phyloP scores from a whole-genome alignment of 2,113 vertebrate species.

The Hystrix brachyura region DNA sequence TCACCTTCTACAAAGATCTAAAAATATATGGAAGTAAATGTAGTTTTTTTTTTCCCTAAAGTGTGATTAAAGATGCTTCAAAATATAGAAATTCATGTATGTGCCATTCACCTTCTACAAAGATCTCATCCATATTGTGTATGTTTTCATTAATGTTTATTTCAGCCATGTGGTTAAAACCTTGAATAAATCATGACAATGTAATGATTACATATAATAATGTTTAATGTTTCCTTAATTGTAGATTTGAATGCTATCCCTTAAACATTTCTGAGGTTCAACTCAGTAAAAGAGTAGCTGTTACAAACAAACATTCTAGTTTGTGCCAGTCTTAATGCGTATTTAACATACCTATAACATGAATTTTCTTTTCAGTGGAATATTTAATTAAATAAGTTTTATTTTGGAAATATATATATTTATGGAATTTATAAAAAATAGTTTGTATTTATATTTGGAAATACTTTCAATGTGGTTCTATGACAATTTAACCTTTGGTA shows the following conservation, averaged over 20 bases:
- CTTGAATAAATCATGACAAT: neutral
- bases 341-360: neutral
- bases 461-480: neutral
- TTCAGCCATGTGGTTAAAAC: neutral
- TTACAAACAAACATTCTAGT: neutral
- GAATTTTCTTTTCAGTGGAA: neutral
- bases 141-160: neutral
- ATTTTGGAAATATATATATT: neutral
- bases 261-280: neutral
- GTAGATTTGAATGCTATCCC: neutral
- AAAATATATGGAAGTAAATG: neutral
- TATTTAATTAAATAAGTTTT: neutral
- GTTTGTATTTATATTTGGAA: neutral
- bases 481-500: neutral
- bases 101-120: neutral
- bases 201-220: neutral
- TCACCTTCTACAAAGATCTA: neutral
- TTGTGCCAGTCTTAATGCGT: neutral
- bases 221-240: slow-evolving; percentile 13
- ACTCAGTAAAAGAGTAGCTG: neutral
- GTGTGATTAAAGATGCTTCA: neutral
- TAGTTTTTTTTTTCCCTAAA: neutral
- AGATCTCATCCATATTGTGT: neutral
- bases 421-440: neutral
- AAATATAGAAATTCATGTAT: neutral